Evolutionary conservation across 2,888 invertebrate genomes (phyloP).

Genomic region (Athripsodes cinereus): DNA sequence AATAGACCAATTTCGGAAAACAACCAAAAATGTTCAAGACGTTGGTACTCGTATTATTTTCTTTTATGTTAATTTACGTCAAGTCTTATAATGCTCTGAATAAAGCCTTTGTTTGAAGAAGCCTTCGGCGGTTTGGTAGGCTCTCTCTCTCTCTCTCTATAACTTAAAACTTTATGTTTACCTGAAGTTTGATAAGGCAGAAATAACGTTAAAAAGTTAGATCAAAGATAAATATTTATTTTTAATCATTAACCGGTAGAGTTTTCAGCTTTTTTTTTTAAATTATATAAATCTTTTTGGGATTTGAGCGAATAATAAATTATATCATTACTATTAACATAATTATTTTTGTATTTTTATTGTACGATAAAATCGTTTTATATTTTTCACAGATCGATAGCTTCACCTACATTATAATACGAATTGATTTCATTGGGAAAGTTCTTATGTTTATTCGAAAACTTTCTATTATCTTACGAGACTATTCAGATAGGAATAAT

Average conservation of each 20-base stretch:
- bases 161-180: slow-evolving; percentile 19
- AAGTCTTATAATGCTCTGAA: background rate
- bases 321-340: no score
- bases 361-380: background rate
- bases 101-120: slow-evolving; percentile 3
- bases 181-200: slow-evolving; percentile 21
- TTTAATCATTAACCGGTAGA: slow-evolving; percentile 26
- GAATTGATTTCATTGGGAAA: background rate
- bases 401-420: slow-evolving; percentile 3
- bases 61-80: slow-evolving; percentile 1
- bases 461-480: background rate
- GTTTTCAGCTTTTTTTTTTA: slow-evolving; percentile 23
- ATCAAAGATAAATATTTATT: slow-evolving; percentile 27
- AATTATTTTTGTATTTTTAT: no score
- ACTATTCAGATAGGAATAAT: background rate
- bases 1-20: background rate
- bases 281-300: slow-evolving; percentile 21
- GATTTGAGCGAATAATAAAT: background rate
- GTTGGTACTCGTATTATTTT: background rate
- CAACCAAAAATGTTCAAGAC: background rate
- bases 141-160: background rate
- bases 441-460: background rate
- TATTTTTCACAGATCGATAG: background rate
- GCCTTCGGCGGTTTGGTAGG: slow-evolving; percentile 10
- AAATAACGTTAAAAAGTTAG: slow-evolving; percentile 20